phyloP scores from a whole-genome alignment of 2,113 vertebrate species.

The Trichechus manatus region DNA sequence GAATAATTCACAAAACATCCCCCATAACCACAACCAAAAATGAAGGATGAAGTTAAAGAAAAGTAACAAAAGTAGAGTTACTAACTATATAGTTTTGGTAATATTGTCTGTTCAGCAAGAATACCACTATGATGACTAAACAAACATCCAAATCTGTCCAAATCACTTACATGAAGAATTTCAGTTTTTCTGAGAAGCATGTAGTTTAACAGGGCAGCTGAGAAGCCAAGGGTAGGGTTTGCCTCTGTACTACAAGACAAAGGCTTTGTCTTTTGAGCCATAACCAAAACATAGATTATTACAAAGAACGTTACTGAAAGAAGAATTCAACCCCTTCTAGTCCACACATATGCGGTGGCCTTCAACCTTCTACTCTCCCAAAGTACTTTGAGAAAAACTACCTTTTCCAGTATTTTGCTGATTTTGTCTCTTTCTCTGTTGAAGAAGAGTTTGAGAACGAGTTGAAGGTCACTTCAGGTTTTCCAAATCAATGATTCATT shows the following conservation, averaged over 20 bases:
- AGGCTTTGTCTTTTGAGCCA: background rate
- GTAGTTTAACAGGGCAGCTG: background rate
- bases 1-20: background rate
- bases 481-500: slow-evolving; percentile 83
- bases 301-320: background rate
- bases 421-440: slow-evolving; percentile 73
- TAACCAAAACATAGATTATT: background rate
- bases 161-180: background rate
- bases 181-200: background rate
- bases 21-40: background rate
- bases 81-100: background rate
- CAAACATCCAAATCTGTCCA: background rate
- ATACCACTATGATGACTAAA: background rate
- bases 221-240: background rate
- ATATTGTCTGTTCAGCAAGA: background rate
- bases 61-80: background rate
- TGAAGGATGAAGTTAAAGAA: background rate
- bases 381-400: slow-evolving; percentile 32
- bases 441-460: slow-evolving; percentile 75
- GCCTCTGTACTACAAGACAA: background rate
- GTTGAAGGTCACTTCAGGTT: slow-evolving; percentile 79
- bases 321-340: background rate
- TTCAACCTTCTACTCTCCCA: background rate
- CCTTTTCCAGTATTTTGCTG: slow-evolving; percentile 63
- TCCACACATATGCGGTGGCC: background rate